Base-by-base conservation (phyloP, 2,113 vertebrate genomes). In the Etheostoma spectabile region DNA sequence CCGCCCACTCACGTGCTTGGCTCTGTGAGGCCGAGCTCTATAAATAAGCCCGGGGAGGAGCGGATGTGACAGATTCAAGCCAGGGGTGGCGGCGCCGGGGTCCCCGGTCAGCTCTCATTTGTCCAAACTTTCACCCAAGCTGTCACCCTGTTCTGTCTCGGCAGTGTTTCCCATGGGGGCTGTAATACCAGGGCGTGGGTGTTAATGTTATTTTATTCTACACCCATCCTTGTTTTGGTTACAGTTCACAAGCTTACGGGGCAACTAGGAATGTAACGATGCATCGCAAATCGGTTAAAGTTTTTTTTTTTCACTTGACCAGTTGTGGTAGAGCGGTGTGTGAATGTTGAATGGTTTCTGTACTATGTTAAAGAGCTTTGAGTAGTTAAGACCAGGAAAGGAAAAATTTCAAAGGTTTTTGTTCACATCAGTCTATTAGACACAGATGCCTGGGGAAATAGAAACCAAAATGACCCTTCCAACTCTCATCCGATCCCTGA, bases 11-110 rank as follows among this genome's bases (percentile, higher is more conserved):
- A 70, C 85, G 56, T 70, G 91, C 70, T 33, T 71, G 79, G 22
- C 65, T 53, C 63, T 33, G 72, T 45, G 70, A 72, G 63, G 18
- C 79, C 16, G 22, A 30, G 79, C 78, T 85, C 90, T 91, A 91
- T 82, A 91, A 93, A 93, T 93, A 91, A 85, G 70, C 80, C 72
- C 1, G 0, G 14, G 59, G 59, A 70, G 64, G 64, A 68, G 69
- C 33, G 69, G 83, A 77, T 67, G 79, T 67, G 86, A 79, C 86
- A 88, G 90, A 82, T 21, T 5, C 21, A 14, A 27, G 88, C 90
- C 85, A 91, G 86, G 13, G 68, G 71, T 16, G 22, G 46, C 8
- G 10, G 22, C n/a, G 35, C 70, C 8, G 55, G 53, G 70, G 64
- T 56, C 57, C 85, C 70, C 0, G 35, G 27, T 70, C 88, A 79